Conservation (phyloP, 2,797 vertebrate species). For the Sorex maritimensis region DNA sequence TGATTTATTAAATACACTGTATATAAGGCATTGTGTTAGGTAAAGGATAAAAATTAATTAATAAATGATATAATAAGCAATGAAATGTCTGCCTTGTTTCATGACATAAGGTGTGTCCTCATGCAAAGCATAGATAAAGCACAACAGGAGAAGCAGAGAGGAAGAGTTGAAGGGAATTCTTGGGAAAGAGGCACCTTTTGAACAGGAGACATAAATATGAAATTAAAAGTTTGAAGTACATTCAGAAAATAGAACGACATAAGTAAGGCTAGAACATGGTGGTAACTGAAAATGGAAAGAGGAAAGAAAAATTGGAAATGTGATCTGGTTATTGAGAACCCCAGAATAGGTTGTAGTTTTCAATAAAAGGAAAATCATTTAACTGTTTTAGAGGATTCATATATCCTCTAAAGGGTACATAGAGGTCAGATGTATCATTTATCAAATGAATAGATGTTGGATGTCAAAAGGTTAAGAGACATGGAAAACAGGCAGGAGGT, state of each 20-base stretch:
- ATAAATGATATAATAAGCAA: background rate
- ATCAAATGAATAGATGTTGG: background rate
- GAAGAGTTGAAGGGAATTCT: background rate
- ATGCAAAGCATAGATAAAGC: background rate
- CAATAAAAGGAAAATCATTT: background rate
- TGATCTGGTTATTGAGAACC: background rate
- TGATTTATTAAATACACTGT: slow-evolving; percentile 14
- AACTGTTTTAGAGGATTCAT: slow-evolving; percentile 29
- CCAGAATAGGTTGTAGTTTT: background rate
- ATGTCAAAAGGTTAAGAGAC: background rate
- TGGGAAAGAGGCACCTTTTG: background rate
- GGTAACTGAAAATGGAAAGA: background rate
- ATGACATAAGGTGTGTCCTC: background rate
- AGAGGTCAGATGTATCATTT: background rate
- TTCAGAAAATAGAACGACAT: background rate
- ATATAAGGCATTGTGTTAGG: background rate
- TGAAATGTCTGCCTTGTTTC: background rate
- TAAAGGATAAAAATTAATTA: slow-evolving; percentile 18
- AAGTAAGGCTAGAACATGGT: background rate
- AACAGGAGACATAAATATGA: background rate
- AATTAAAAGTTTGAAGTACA: background rate
- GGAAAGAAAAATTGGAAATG: background rate
- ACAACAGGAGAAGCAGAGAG: background rate
- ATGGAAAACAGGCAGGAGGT: background rate
- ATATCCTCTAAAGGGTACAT: background rate